A percentile compares a stretch with the other conserved stretches of the same genome.
phyloP scores from a whole-genome alignment of 2,888 invertebrate species.

The Tubulanus polymorphus region DNA sequence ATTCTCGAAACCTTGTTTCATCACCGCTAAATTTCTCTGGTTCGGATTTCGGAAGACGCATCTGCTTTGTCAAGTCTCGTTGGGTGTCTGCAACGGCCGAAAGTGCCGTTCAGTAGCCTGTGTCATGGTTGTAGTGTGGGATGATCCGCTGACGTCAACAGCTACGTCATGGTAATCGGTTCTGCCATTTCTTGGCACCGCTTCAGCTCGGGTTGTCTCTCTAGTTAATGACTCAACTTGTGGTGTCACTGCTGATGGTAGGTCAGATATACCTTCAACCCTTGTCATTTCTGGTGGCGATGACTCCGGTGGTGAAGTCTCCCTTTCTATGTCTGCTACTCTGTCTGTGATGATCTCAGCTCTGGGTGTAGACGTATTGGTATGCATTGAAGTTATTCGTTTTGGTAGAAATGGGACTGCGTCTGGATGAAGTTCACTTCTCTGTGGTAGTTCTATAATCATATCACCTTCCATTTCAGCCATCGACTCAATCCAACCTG shows the following conservation, averaged over 20 bases:
- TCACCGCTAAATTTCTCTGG: conserved; percentile 19
- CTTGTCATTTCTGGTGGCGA: too few species aligned
- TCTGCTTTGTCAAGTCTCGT: not conserved
- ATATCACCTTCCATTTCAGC: not conserved
- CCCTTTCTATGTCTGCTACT: too few species aligned
- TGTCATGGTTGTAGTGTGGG: not conserved
- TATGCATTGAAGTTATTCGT: too few species aligned
- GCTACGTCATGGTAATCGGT: not conserved
- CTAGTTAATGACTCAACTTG: not conserved
- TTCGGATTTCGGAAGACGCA: conserved; percentile 16
- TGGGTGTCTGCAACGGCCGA: not conserved
- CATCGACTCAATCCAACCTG: not conserved
- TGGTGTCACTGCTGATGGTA: not conserved
- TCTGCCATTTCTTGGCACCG: not conserved
- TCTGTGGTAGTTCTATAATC: too few species aligned
- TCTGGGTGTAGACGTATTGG: too few species aligned
- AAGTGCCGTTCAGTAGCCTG: not conserved
- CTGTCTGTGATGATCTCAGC: too few species aligned
- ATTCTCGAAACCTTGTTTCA: conserved; percentile 16
- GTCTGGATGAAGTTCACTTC: too few species aligned
- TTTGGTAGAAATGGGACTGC: too few species aligned
- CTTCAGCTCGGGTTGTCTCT: not conserved
- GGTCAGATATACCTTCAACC: too few species aligned
- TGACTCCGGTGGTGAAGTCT: too few species aligned
- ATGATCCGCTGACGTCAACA: not conserved